Conservation (phyloP, 2,888 invertebrate genomes). For the Cerastoderma edule region DNA sequence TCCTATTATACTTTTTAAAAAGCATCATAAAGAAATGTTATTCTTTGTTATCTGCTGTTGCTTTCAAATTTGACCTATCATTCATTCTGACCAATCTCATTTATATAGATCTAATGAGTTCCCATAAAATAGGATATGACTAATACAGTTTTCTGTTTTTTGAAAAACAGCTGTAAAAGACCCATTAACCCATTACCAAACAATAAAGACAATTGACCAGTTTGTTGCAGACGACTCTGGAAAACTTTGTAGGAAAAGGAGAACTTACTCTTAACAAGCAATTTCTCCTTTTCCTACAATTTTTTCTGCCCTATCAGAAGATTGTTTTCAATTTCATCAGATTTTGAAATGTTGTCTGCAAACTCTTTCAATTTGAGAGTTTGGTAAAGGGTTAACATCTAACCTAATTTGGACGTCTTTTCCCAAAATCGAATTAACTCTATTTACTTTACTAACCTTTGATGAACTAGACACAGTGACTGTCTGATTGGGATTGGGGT, state of each 20-base stretch:
- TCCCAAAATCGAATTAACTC: not conserved
- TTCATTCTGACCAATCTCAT: too few species aligned
- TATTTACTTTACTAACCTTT: not conserved
- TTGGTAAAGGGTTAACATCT: not conserved
- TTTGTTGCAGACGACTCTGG: not conserved
- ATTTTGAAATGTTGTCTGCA: not conserved
- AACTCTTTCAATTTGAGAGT: not conserved
- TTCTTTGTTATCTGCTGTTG: too few species aligned
- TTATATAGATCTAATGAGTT: too few species aligned
- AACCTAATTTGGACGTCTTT: not conserved
- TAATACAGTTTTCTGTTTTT: too few species aligned
- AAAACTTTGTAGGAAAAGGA: too few species aligned
- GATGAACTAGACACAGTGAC: not conserved
- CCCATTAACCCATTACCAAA: not conserved
- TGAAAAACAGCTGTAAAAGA: not conserved
- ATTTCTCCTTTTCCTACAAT: conserved; percentile 10
- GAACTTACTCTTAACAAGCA: conserved; percentile 10
- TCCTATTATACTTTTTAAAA: too few species aligned
- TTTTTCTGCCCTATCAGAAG: not conserved
- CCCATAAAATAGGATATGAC: too few species aligned
- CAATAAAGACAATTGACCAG: not conserved
- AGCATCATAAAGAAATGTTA: too few species aligned
- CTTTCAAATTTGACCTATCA: too few species aligned
- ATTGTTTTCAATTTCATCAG: not conserved
- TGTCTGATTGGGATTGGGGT: not conserved